Conservation (phyloP, 2,113 vertebrate genomes). For the Epinephelus moara region DNA sequence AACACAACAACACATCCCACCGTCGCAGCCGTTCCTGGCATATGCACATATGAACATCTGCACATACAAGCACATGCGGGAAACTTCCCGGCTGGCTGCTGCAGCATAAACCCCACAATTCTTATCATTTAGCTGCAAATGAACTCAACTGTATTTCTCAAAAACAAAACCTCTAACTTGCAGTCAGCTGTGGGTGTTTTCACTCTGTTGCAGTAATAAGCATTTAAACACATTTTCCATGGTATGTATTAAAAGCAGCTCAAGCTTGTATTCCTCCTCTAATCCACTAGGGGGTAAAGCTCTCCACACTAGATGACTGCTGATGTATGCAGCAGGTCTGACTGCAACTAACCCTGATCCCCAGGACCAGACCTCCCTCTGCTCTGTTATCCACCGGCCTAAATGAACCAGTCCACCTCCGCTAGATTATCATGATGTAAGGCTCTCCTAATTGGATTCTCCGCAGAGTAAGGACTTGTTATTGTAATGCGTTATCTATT, state of each 20-base stretch:
- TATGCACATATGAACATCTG: constrained; percentile 63
- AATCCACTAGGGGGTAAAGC: constrained; percentile 84
- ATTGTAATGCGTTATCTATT: constrained; percentile 79
- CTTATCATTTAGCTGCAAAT: constrained; percentile 22
- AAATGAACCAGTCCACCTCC: constrained; percentile 79
- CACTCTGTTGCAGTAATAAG: constrained; percentile 34
- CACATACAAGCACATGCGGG: constrained; percentile 1
- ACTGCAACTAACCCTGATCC: constrained; percentile 69
- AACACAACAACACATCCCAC: constrained; percentile 58
- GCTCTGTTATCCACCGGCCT: constrained; percentile 70
- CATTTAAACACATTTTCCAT: constrained; percentile 43
- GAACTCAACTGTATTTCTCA: background rate
- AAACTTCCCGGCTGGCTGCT: constrained; percentile 31
- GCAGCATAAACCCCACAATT: constrained; percentile 18
- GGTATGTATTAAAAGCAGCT: constrained; percentile 57
- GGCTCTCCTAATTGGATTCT: constrained; percentile 79
- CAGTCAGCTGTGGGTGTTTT: constrained; percentile 28
- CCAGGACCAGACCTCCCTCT: constrained; percentile 74
- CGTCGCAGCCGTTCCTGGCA: constrained; percentile 34
- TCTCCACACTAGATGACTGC: constrained; percentile 66
- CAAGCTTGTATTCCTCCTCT: constrained; percentile 36
- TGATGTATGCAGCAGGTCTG: constrained; percentile 74
- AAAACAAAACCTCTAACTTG: background rate
- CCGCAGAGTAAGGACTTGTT: constrained; percentile 76
- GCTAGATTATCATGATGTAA: constrained; percentile 81